Evolutionary conservation across 2,797 vertebrate species (phyloP), one percentile per base, ranked within the genome.

Genomic region (Ctenosaura bakeri): DNA sequence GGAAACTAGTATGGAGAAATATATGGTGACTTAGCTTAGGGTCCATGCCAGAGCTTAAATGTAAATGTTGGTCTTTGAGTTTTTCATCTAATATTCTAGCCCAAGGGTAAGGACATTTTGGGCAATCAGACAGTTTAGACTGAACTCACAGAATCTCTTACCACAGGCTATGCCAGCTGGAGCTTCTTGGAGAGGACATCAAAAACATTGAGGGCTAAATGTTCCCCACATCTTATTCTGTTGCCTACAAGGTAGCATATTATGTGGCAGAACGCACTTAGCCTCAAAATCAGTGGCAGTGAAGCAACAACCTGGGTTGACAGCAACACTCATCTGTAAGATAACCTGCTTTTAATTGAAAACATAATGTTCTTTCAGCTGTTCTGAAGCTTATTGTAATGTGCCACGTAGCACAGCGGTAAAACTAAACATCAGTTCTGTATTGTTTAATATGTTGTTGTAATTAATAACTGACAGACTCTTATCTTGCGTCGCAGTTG

Each of bases 381-480:
- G 88, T 93, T 87, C 90, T 85, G 87, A 94, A 89, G 89, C 87
- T 93, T 92, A 95, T 93, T 93, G 42, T n/a, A 80, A 92, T 92
- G 88, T 69, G 56, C 42, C 18, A 9, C n/a, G 84, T 90, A 93
- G 90, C 83, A 92, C 83, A 92, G 93, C 83, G 86, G 86, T 91
- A 82, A 88, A 91, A 92, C 92, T 91, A 91, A 92, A 94, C 35
- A 81, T 78, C 95, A 92, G 71, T 91, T 94, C 91, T 89, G 88
- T 94, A 73, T 76, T 95, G 94, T 94, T 95, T 95, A 95, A 92
- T 93, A 94, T 95, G 91, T 94, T 92, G 93, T 88, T 92, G 82
- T 88, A 95, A 95, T 95, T 95, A 96, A 95, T 94, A 96, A 96
- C 96, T 95, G 95, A n/a, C 92, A 0, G 87, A 88, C 94, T 93